Conservation (phyloP, 1,140 invertebrate genomes). For the Aphelinus certus region DNA sequence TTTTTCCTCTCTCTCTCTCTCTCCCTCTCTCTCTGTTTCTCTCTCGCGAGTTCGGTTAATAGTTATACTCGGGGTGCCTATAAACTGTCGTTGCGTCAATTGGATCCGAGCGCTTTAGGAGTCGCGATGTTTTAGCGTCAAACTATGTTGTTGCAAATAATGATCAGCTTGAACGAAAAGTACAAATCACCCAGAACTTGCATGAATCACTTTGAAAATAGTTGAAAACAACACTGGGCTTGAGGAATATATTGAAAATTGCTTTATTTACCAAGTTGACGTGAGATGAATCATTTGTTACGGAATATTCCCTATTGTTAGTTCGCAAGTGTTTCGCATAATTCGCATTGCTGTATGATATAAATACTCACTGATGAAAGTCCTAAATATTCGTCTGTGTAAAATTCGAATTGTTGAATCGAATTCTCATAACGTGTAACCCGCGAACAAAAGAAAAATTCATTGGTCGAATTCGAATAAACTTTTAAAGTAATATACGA, state of each 20-base stretch:
- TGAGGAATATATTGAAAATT: slow-evolving; percentile 18
- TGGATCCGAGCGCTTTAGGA: slow-evolving; percentile 21
- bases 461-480: too few relatives aligned
- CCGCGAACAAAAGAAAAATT: too few relatives aligned
- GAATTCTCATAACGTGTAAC: not conserved
- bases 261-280: slow-evolving; percentile 8
- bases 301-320: not conserved
- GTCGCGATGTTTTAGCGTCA: slow-evolving; percentile 23
- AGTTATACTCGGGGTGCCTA: slow-evolving; percentile 21
- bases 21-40: not conserved
- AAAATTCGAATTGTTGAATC: not conserved
- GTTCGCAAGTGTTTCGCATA: too few relatives aligned
- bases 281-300: not conserved
- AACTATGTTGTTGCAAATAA: slow-evolving; percentile 18
- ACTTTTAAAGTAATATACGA: too few relatives aligned
- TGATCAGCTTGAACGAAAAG: slow-evolving; percentile 10
- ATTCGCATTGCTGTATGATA: too few relatives aligned
- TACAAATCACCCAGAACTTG: slow-evolving; percentile 4
- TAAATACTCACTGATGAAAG: too few relatives aligned
- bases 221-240: not conserved
- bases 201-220: not conserved
- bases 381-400: too few relatives aligned
- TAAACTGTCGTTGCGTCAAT: slow-evolving; percentile 13
- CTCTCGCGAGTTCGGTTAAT: slow-evolving; percentile 6
- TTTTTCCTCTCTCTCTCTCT: not conserved